Evolutionary conservation across 2,113 vertebrate genomes (phyloP).

Genomic region (Gallinago jamesoni): DNA sequence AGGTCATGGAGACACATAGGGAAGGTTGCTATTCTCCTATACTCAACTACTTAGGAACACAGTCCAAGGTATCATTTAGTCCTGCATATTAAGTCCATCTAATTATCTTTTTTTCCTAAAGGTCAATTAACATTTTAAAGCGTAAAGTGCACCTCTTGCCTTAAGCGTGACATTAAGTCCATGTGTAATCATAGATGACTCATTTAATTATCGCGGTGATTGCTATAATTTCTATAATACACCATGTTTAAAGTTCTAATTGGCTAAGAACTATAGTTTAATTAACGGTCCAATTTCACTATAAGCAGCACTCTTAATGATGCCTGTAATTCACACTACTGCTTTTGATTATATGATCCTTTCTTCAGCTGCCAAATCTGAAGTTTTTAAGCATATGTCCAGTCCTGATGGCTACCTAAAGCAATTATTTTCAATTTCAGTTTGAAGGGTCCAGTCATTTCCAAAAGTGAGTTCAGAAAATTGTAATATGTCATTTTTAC

Average conservation of each 20-base stretch:
- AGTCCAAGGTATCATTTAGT: not conserved
- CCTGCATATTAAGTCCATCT: not conserved
- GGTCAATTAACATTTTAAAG: not conserved
- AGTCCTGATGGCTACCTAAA: not conserved
- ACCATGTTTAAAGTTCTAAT: not conserved
- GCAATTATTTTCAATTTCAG: not conserved
- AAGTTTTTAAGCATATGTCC: not conserved
- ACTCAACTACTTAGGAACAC: not conserved
- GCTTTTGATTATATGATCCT: not conserved
- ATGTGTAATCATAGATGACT: not conserved
- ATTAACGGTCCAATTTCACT: not conserved
- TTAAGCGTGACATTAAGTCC: not conserved
- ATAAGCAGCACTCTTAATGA: not conserved
- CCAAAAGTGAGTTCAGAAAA: not conserved
- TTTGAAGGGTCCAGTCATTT: not conserved
- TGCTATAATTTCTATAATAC: conserved; percentile 13
- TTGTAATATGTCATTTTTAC: not conserved
- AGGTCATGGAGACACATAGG: not conserved
- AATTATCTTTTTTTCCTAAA: not conserved
- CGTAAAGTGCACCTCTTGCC: not conserved
- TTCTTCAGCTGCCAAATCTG: not conserved
- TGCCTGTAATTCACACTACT: not conserved
- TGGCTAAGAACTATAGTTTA: not conserved
- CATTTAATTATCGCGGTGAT: conserved; percentile 10
- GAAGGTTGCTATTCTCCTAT: not conserved